phyloP scores from a whole-genome alignment of 2,888 invertebrate genomes.

The Nomada fucata region DNA sequence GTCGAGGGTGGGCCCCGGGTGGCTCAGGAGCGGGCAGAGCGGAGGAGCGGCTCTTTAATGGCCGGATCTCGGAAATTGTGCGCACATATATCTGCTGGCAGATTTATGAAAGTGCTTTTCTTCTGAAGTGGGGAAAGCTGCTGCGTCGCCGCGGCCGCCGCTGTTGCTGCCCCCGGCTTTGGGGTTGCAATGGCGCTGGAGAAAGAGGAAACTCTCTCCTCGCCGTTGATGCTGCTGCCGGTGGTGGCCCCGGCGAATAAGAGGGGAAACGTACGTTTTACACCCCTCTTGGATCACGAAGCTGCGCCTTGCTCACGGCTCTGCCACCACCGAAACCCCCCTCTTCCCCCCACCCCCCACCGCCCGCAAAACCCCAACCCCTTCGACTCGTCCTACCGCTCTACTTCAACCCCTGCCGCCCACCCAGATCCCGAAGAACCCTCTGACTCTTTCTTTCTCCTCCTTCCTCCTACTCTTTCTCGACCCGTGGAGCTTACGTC shows the following conservation, averaged over 20 bases:
- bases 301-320: constrained; percentile 80
- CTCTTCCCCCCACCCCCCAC: too few species aligned
- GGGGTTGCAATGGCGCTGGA: constrained; percentile 64
- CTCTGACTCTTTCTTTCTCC: constrained; percentile 72
- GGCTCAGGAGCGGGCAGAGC: constrained; percentile 71
- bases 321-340: constrained; percentile 75
- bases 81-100: constrained; percentile 95
- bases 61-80: constrained; percentile 96
- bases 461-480: constrained; percentile 50
- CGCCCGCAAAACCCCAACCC: not conserved
- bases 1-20: constrained; percentile 70
- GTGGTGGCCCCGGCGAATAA: constrained; percentile 60
- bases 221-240: constrained; percentile 45
- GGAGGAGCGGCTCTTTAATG: constrained; percentile 89
- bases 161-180: constrained; percentile 65
- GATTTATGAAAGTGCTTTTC: constrained; percentile 95
- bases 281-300: constrained; percentile 68
- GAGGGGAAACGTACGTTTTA: constrained; percentile 70
- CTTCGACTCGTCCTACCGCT: constrained; percentile 46
- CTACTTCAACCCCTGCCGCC: constrained; percentile 58
- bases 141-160: constrained; percentile 72
- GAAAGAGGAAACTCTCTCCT: constrained; percentile 65
- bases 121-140: constrained; percentile 85
- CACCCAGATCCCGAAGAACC: constrained; percentile 76
- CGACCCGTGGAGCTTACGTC: constrained; percentile 46